Evolutionary conservation across 2,888 invertebrate genomes (phyloP).

Genomic region (Oscheius sp.): DNA sequence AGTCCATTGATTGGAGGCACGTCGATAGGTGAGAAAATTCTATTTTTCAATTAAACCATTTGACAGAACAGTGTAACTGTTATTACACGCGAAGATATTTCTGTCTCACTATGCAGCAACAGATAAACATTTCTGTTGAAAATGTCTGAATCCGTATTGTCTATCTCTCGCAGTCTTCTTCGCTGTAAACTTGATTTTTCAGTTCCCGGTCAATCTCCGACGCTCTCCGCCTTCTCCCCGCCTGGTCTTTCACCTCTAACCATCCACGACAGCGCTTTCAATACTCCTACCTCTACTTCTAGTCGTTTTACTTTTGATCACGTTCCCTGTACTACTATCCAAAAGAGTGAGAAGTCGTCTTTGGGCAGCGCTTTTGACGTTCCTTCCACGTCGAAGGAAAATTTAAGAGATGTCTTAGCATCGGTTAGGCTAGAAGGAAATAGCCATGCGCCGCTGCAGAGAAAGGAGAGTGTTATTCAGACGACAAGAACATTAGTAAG

Average conservation of each 20-base stretch:
- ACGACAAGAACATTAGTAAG: constrained; percentile 9
- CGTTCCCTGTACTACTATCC: constrained; percentile 41
- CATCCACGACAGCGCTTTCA: constrained; percentile 61
- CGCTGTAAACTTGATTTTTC: no score
- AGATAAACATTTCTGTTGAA: no score
- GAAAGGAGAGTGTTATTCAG: constrained; percentile 32
- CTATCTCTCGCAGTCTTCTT: no score
- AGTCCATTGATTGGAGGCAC: constrained; percentile 20
- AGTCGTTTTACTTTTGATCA: constrained; percentile 57
- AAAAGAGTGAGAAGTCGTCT: constrained; percentile 16
- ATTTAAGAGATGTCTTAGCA: constrained; percentile 11
- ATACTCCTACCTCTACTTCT: constrained; percentile 40
- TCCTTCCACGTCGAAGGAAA: constrained; percentile 12
- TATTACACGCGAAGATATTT: no score
- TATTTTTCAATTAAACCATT: no score
- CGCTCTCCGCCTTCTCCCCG: constrained; percentile 53
- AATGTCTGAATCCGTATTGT: no score
- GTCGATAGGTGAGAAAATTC: no score
- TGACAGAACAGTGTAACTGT: no score
- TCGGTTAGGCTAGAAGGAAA: constrained; percentile 14
- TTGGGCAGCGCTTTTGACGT: constrained; percentile 26
- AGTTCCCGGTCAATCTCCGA: constrained; percentile 14
- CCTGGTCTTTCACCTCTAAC: constrained; percentile 67
- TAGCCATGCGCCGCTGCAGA: constrained; percentile 8
- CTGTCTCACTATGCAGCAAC: no score